Conservation (phyloP, 2,888 invertebrate genomes). For the Macrostomum cliftonense region DNA sequence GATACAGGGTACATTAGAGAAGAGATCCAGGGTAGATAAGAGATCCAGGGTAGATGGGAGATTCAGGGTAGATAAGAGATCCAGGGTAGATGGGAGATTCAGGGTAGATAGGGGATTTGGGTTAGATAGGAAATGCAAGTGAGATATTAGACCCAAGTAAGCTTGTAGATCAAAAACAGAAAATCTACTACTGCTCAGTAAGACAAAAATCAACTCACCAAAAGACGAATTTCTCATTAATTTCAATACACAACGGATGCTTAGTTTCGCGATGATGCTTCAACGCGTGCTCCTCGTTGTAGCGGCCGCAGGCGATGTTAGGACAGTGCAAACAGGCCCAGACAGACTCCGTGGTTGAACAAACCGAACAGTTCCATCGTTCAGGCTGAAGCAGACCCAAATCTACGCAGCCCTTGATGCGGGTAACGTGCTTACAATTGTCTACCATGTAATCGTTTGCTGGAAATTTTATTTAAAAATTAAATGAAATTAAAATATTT, state of each 20-base stretch:
- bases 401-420: conserved; percentile 20
- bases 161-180: background rate
- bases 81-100: no score
- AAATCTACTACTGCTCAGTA: no score
- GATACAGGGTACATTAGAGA: no score
- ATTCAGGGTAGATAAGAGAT: no score
- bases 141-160: no score
- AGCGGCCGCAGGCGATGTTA: conserved; percentile 32
- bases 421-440: conserved; percentile 25
- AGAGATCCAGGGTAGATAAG: no score
- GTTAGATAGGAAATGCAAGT: no score
- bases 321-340: conserved; percentile 34
- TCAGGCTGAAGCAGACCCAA: conserved; percentile 32
- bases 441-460: conserved; percentile 17
- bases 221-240: conserved; percentile 32
- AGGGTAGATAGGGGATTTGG: no score
- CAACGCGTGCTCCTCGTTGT: conserved; percentile 30
- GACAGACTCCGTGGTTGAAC: conserved; percentile 32
- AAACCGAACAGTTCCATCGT: conserved; percentile 29
- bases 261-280: conserved; percentile 27
- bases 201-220: conserved; percentile 25
- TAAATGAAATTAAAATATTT: no score
- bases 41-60: no score
- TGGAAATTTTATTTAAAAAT: no score
- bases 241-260: conserved; percentile 33